Evolutionary conservation across 2,113 vertebrate genomes (phyloP).

Genomic region (Cebus imitator): DNA sequence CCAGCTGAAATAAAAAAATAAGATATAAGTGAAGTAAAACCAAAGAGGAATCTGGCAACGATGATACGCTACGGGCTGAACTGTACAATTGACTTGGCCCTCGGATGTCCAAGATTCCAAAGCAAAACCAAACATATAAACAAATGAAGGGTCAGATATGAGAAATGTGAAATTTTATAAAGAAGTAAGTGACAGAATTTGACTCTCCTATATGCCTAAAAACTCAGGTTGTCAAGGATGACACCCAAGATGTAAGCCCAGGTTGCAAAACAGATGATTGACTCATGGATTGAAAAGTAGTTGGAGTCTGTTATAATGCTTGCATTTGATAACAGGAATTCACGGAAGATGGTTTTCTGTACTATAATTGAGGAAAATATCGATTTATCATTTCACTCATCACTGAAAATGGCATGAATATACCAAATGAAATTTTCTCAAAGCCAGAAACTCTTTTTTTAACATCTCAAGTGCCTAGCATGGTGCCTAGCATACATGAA

Average conservation of each 20-base stretch:
- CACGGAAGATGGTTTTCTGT: background rate
- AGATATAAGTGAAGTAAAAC: background rate
- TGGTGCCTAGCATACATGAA: background rate
- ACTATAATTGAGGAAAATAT: background rate
- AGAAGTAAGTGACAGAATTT: background rate
- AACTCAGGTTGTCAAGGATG: background rate
- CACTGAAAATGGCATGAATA: background rate
- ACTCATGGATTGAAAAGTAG: background rate
- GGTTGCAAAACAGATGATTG: background rate
- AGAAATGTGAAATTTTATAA: background rate
- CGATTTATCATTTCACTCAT: background rate
- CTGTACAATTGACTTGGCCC: background rate
- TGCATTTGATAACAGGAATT: background rate
- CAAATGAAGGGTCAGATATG: background rate
- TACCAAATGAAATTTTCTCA: background rate
- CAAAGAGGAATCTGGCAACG: background rate
- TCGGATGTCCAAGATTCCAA: background rate
- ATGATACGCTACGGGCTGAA: background rate
- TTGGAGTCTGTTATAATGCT: background rate
- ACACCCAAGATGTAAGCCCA: background rate
- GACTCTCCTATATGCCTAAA: background rate
- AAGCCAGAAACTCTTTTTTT: background rate
- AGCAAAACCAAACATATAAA: background rate
- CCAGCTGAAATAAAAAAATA: background rate
- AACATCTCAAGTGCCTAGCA: background rate